A percentile compares a stretch with the other conserved stretches of the same genome.
These are phyloP conservation scores for Ceratina calcarata DNA, from an alignment of 1,140 invertebrate genomes.

Conservation along the genomic window DNA sequence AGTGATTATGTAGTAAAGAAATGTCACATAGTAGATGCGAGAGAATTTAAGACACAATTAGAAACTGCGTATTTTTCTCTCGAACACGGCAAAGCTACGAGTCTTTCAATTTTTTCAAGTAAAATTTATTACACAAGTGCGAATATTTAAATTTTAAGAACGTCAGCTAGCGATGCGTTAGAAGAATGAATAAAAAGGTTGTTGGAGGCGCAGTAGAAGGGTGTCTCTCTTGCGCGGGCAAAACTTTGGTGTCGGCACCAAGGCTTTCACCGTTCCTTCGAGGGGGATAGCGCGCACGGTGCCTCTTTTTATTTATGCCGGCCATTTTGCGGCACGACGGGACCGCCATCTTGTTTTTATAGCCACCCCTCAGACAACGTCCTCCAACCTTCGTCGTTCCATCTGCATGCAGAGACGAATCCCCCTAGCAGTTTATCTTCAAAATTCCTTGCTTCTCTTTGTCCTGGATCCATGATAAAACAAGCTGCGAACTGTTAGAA, in stretches of 20 bases:
- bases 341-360: conserved; percentile 77
- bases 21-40: too few relatives aligned
- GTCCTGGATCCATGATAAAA: conserved; percentile 21
- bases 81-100: too few relatives aligned
- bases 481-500: conserved; percentile 20
- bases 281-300: conserved; percentile 32
- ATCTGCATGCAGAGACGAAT: conserved; percentile 43
- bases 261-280: conserved; percentile 30
- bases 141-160: too few relatives aligned
- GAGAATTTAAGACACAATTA: too few relatives aligned
- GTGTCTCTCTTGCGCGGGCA: neutral
- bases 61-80: too few relatives aligned
- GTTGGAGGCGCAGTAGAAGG: neutral
- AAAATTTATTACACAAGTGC: too few relatives aligned
- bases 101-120: too few relatives aligned
- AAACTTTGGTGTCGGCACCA: conserved; percentile 23
- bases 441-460: conserved; percentile 17
- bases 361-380: conserved; percentile 55
- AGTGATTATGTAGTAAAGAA: too few relatives aligned
- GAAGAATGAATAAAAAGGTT: neutral
- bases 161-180: neutral
- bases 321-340: conserved; percentile 73
- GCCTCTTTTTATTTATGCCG: conserved; percentile 72
- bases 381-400: conserved; percentile 51
- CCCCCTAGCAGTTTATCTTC: conserved; percentile 36